phyloP scores from a whole-genome alignment of 37 sponge, comb jelly and placozoan genomes.

The Cliona cf. orientalis region DNA sequence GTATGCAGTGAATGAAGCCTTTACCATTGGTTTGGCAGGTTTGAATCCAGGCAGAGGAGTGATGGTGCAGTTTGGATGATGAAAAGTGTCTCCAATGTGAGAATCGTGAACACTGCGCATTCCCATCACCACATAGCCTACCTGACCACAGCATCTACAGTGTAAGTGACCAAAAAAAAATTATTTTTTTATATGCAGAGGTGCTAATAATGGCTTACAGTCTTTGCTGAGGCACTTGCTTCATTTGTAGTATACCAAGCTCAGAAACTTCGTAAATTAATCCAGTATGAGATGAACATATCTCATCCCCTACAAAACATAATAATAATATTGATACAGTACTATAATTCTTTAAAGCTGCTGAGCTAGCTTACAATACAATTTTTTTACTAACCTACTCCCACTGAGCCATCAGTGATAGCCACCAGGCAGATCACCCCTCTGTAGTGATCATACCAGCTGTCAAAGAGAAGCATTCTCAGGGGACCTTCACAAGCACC shows the following conservation, averaged over 20 bases:
- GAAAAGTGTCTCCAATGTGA: constrained; percentile 94
- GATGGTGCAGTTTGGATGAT: constrained; percentile 46
- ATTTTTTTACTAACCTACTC: constrained; percentile 39
- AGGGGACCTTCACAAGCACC: constrained; percentile 34
- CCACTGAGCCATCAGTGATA: constrained; percentile 68
- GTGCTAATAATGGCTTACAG: constrained; percentile 54
- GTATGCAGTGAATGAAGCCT: background rate
- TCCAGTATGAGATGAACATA: constrained; percentile 61
- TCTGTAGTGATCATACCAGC: constrained; percentile 85
- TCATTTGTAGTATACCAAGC: constrained; percentile 76
- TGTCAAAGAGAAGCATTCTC: constrained; percentile 80
- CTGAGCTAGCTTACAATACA: background rate
- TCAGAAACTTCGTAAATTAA: constrained; percentile 63
- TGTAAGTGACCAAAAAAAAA: too few relatives aligned
- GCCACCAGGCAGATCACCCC: constrained; percentile 92
- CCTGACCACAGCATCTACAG: constrained; percentile 81
- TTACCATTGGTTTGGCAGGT: constrained; percentile 86
- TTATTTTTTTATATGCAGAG: background rate
- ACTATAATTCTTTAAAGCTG: background rate
- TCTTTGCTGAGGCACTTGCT: constrained; percentile 33
- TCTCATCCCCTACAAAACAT: constrained; percentile 60
- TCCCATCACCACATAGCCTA: constrained; percentile 86
- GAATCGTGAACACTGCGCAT: constrained; percentile 83
- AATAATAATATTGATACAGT: background rate
- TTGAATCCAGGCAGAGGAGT: constrained; percentile 78